Percentiles rank a stretch among this genome's conserved stretches.
Conservation (phyloP, 2,113 vertebrate genomes). For the human region DNA sequence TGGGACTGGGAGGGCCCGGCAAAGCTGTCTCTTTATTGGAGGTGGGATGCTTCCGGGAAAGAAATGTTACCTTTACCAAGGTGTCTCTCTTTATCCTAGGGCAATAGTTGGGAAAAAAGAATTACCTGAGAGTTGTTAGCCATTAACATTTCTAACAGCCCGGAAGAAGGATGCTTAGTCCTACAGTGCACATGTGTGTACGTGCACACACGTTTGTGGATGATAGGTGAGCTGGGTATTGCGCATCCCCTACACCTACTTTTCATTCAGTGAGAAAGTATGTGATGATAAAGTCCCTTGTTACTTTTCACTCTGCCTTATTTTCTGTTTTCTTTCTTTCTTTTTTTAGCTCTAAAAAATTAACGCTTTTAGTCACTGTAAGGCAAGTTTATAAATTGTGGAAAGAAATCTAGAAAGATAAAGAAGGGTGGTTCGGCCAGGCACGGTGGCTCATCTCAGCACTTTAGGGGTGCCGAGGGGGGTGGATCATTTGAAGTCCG, state of each 20-base stretch:
- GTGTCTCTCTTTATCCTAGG: not conserved
- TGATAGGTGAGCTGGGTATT: rapidly evolving
- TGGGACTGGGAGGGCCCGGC: not conserved
- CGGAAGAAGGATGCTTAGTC: rapidly evolving
- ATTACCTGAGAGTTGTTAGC: not conserved
- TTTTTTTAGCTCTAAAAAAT: not conserved
- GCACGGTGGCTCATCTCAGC: no score
- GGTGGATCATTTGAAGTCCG: no score
- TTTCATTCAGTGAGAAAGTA: not conserved
- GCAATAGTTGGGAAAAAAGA: not conserved
- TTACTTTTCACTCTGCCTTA: not conserved
- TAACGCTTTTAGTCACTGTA: not conserved
- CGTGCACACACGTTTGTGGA: rapidly evolving
- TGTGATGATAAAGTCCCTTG: not conserved
- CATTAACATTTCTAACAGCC: not conserved
- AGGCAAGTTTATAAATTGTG: not conserved
- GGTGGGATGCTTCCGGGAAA: not conserved
- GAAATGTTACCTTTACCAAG: not conserved
- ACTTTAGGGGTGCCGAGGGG: no score
- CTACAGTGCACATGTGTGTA: not conserved
- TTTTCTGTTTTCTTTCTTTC: not conserved
- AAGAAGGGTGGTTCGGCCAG: not conserved
- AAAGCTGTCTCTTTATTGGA: not conserved
- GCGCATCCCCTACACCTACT: rapidly evolving
- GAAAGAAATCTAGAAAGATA: not conserved